A percentile compares a stretch with the other conserved stretches of the same genome.
These are phyloP conservation scores for Montipora efflorescens DNA, from an alignment of 64 coral and sea anemone species.

Conservation along the genomic window DNA sequence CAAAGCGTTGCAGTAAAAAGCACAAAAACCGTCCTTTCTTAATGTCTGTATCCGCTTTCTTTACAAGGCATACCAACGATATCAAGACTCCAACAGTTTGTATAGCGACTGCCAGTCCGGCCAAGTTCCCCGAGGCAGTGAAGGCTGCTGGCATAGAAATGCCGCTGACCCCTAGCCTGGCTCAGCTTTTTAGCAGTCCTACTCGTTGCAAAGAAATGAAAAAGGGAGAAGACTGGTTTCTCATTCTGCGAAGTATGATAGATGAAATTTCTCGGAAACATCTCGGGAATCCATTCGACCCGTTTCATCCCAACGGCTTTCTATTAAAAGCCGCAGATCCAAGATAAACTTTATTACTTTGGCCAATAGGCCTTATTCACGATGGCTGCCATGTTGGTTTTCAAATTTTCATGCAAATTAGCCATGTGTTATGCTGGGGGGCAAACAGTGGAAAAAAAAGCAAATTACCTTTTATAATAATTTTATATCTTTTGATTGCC, in stretches of 20 bases:
- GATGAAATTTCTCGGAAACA: slow-evolving; percentile 51
- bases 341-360: too few relatives aligned
- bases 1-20: too few relatives aligned
- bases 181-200: slow-evolving; percentile 47
- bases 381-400: too few relatives aligned
- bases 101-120: slow-evolving; percentile 82
- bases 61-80: background rate
- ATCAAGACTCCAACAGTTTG: slow-evolving; percentile 57
- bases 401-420: too few relatives aligned
- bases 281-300: background rate
- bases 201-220: slow-evolving; percentile 78
- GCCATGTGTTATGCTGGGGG: too few relatives aligned
- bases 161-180: slow-evolving; percentile 45
- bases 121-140: slow-evolving; percentile 81
- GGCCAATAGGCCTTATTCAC: too few relatives aligned
- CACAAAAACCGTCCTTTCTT: background rate
- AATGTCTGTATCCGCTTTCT: background rate
- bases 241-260: slow-evolving; percentile 76
- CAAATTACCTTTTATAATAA: too few relatives aligned
- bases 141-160: slow-evolving; percentile 73
- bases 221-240: slow-evolving; percentile 81
- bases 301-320: too few relatives aligned
- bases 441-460: too few relatives aligned
- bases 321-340: too few relatives aligned
- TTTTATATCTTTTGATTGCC: too few relatives aligned